A percentile compares a stretch with the other conserved stretches of the same genome.
phyloP scores from a whole-genome alignment of 2,888 invertebrate species.

The Micoletzkya japonica region DNA sequence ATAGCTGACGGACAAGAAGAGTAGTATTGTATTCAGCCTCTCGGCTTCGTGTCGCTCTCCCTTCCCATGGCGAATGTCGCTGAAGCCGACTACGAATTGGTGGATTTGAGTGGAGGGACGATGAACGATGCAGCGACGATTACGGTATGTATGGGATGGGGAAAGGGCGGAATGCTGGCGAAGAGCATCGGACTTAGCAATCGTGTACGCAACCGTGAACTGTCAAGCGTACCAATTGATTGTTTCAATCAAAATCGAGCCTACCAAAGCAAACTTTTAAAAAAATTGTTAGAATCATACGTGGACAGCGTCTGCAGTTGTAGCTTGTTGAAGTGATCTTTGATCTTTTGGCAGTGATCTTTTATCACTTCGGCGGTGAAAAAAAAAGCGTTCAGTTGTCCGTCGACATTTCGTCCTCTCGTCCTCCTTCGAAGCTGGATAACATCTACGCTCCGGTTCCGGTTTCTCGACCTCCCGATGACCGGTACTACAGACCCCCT shows the following conservation, averaged over 20 bases:
- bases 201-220: too few relatives aligned
- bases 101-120: constrained; percentile 31
- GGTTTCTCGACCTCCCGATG: neutral
- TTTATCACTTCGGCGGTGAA: too few relatives aligned
- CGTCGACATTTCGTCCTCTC: constrained; percentile 10
- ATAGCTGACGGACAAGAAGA: neutral
- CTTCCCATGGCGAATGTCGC: constrained; percentile 30
- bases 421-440: constrained; percentile 12
- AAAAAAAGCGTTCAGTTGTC: too few relatives aligned
- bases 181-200: too few relatives aligned
- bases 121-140: constrained; percentile 32
- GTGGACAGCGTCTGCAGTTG: too few relatives aligned
- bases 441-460: constrained; percentile 9
- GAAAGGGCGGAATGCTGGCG: neutral
- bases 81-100: constrained; percentile 35
- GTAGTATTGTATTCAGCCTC: constrained; percentile 27
- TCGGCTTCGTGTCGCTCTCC: constrained; percentile 36
- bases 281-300: too few relatives aligned
- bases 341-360: too few relatives aligned
- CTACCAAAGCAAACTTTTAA: too few relatives aligned
- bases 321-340: too few relatives aligned
- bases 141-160: constrained; percentile 28
- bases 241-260: too few relatives aligned
- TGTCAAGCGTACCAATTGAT: too few relatives aligned
- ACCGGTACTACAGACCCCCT: too few relatives aligned